These are phyloP conservation scores for Micrasema minimum DNA, from an alignment of 1,140 invertebrate species.

Conservation along the genomic window DNA sequence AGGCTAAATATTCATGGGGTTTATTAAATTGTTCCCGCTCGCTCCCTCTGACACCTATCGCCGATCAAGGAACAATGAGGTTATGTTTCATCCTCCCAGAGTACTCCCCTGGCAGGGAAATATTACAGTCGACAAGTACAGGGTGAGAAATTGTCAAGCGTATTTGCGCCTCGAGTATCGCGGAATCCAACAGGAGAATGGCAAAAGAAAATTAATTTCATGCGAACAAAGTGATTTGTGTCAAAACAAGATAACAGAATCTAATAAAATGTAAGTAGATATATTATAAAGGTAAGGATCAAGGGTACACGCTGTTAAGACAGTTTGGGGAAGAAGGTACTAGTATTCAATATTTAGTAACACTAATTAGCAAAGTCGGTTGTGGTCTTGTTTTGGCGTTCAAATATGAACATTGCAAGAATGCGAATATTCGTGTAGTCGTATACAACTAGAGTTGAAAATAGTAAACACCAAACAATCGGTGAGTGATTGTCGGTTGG, in stretches of 20 bases:
- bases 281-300: too few relatives aligned
- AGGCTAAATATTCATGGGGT: slow-evolving; percentile 30
- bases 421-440: too few relatives aligned
- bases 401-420: too few relatives aligned
- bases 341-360: too few relatives aligned
- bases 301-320: too few relatives aligned
- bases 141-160: slow-evolving; percentile 25
- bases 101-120: slow-evolving; percentile 6
- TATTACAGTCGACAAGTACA: slow-evolving; percentile 17
- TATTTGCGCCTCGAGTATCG: slow-evolving; percentile 22
- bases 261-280: too few relatives aligned
- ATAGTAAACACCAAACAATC: background rate
- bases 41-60: slow-evolving; percentile 31
- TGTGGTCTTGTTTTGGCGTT: too few relatives aligned
- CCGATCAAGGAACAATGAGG: slow-evolving; percentile 35
- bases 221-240: slow-evolving; percentile 12
- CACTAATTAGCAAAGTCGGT: too few relatives aligned
- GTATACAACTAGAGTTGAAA: too few relatives aligned
- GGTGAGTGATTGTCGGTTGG: background rate
- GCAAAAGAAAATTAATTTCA: slow-evolving; percentile 1
- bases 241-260: slow-evolving; percentile 14
- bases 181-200: background rate
- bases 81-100: slow-evolving; percentile 21
- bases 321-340: too few relatives aligned
- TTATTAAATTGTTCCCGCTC: slow-evolving; percentile 35